phyloP scores from a whole-genome alignment of 23 tunicate species.

The Halocynthia aurantium region DNA sequence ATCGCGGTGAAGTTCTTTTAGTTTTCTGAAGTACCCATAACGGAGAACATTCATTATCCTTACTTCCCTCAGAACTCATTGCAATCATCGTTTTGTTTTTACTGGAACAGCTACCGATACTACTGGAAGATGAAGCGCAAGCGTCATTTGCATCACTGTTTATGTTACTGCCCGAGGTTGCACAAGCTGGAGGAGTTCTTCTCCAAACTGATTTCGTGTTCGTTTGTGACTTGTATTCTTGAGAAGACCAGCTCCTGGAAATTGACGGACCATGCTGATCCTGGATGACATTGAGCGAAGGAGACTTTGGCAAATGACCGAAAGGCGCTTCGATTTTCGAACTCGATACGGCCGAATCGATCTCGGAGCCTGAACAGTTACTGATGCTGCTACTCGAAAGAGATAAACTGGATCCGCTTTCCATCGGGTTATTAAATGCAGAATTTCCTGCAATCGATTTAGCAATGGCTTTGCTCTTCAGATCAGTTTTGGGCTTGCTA shows the following conservation, averaged over 20 bases:
- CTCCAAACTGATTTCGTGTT: conserved; percentile 31
- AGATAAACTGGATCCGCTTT: conserved; percentile 52
- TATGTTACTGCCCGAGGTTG: too few relatives aligned
- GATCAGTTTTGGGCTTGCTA: neutral
- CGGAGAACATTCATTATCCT: too few relatives aligned
- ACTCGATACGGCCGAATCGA: conserved; percentile 6
- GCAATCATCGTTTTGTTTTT: too few relatives aligned
- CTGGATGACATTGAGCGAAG: conserved; percentile 28
- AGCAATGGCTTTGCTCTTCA: neutral
- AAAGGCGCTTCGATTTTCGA: conserved; percentile 24
- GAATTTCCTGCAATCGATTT: neutral
- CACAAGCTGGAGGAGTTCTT: conserved; percentile 17
- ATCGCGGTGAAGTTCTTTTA: too few relatives aligned
- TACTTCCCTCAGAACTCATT: too few relatives aligned
- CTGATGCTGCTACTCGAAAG: conserved; percentile 64
- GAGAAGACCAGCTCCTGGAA: neutral
- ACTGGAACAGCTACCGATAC: too few relatives aligned
- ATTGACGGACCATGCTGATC: conserved; percentile 21
- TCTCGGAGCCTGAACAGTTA: conserved; percentile 19
- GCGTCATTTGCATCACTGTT: too few relatives aligned
- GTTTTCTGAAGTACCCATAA: too few relatives aligned
- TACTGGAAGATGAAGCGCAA: too few relatives aligned
- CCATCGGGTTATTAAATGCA: neutral
- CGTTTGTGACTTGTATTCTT: neutral
- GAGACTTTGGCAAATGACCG: conserved; percentile 64